Conservation (phyloP, 2,888 invertebrate genomes). For the Dendrolimus houi region DNA sequence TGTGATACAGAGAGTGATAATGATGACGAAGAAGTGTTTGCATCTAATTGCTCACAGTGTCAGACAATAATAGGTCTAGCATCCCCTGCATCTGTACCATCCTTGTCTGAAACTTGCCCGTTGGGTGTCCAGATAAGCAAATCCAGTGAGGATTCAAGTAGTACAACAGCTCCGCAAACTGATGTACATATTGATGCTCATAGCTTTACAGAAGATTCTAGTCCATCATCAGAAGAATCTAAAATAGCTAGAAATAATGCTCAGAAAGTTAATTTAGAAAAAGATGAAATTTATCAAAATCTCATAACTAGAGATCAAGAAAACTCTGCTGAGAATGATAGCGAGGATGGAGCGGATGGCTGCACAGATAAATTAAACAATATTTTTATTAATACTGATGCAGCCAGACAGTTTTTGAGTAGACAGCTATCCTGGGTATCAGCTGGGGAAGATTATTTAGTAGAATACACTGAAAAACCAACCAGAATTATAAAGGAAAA, state of each 20-base stretch:
- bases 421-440: slow-evolving; percentile 85
- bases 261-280: slow-evolving; percentile 38
- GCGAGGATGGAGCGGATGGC: slow-evolving; percentile 35
- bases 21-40: slow-evolving; percentile 79
- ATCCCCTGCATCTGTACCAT: slow-evolving; percentile 76
- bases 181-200: slow-evolving; percentile 74
- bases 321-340: slow-evolving; percentile 36
- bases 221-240: slow-evolving; percentile 74
- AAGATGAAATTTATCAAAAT: slow-evolving; percentile 31
- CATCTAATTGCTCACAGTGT: slow-evolving; percentile 80
- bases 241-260: slow-evolving; percentile 62
- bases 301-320: slow-evolving; percentile 32
- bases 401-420: slow-evolving; percentile 85
- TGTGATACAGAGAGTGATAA: slow-evolving; percentile 78
- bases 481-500: slow-evolving; percentile 83
- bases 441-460: slow-evolving; percentile 80
- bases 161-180: slow-evolving; percentile 73
- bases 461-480: slow-evolving; percentile 80
- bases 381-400: slow-evolving; percentile 86
- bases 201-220: slow-evolving; percentile 74
- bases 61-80: slow-evolving; percentile 73
- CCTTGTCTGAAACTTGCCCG: slow-evolving; percentile 79
- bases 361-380: slow-evolving; percentile 74
- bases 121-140: slow-evolving; percentile 77
- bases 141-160: slow-evolving; percentile 78